phyloP scores from a whole-genome alignment of 1,140 invertebrate genomes.

The Ooceraea biroi region DNA sequence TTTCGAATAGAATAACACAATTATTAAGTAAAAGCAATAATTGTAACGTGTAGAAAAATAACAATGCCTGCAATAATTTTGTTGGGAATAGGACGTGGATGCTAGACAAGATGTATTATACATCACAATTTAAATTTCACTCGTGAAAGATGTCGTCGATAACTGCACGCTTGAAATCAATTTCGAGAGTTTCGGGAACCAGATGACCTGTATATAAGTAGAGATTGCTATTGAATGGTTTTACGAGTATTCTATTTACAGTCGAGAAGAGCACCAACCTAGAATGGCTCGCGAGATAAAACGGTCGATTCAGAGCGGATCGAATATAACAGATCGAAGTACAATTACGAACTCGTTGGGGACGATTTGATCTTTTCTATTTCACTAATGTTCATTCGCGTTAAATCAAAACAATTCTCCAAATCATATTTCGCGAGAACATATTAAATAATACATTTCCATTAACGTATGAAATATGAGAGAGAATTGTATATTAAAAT shows the following conservation, averaged over 20 bases:
- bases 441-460: not conserved
- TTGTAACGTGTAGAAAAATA: not conserved
- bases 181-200: not conserved
- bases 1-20: not conserved
- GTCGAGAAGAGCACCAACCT: slow-evolving; percentile 21
- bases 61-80: too few relatives aligned
- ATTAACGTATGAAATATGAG: not conserved
- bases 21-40: not conserved
- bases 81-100: not conserved
- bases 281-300: slow-evolving; percentile 6
- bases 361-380: not conserved
- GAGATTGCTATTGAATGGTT: slow-evolving; percentile 45
- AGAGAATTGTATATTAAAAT: too few relatives aligned
- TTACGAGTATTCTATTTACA: slow-evolving; percentile 66
- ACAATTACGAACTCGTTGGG: not conserved
- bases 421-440: not conserved
- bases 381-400: not conserved
- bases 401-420: not conserved
- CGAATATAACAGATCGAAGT: slow-evolving; percentile 11
- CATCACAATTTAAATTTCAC: not conserved
- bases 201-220: not conserved
- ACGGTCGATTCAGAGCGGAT: slow-evolving; percentile 58
- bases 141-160: not conserved
- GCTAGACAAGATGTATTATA: too few relatives aligned
- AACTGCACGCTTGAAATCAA: not conserved